Evolutionary conservation across 2,797 vertebrate species (phyloP).

Genomic region (Xenops minutus): DNA sequence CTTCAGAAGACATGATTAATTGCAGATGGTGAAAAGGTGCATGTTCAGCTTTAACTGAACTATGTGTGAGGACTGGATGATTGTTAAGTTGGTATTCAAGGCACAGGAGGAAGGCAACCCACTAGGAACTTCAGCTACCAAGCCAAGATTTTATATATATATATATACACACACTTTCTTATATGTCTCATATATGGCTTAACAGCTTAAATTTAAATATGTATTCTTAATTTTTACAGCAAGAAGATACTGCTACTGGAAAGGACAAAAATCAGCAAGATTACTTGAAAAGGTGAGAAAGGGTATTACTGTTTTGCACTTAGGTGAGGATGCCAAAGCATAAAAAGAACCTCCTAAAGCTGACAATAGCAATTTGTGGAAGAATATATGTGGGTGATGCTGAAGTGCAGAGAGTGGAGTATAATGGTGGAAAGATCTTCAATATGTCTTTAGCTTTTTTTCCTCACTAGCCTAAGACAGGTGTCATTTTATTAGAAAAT

Average conservation of each 20-base stretch:
- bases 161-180: not conserved
- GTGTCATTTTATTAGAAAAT: not conserved
- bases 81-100: conserved; percentile 22
- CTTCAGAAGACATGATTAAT: conserved; percentile 51
- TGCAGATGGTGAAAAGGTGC: conserved; percentile 35
- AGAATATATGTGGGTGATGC: not conserved
- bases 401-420: not conserved
- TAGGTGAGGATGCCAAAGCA: not conserved
- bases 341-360: not conserved
- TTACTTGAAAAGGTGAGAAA: not conserved
- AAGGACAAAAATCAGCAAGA: not conserved
- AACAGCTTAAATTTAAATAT: conserved; percentile 18
- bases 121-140: not conserved
- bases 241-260: not conserved
- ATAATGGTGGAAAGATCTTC: not conserved
- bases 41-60: conserved; percentile 33
- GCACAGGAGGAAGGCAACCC: not conserved
- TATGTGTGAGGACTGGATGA: not conserved
- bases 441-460: not conserved
- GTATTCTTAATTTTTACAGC: not conserved
- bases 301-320: not conserved
- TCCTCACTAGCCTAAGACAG: not conserved
- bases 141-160: not conserved
- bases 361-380: not conserved
- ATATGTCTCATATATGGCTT: not conserved